Evolutionary conservation across 2,888 invertebrate genomes (phyloP).

Genomic region (Cantharis rufa): DNA sequence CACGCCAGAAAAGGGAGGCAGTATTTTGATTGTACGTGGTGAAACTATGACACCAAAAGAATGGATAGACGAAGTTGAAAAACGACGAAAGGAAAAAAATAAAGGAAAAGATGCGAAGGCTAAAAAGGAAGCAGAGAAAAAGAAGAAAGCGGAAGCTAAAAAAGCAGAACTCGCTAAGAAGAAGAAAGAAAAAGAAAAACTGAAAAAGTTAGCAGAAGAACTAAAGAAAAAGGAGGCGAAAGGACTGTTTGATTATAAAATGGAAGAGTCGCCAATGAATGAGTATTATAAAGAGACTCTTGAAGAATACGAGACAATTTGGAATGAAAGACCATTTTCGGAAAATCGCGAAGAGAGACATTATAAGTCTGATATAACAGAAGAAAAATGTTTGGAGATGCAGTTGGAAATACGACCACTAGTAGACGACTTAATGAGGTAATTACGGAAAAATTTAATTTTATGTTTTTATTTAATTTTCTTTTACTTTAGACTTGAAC

Average conservation of each 20-base stretch:
- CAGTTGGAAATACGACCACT: constrained; percentile 68
- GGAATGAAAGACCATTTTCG: constrained; percentile 57
- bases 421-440: constrained; percentile 71
- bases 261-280: constrained; percentile 49
- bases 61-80: constrained; percentile 56
- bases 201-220: constrained; percentile 35
- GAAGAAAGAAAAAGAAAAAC: constrained; percentile 51
- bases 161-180: constrained; percentile 46
- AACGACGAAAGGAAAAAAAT: constrained; percentile 42
- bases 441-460: too few species aligned
- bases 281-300: constrained; percentile 53
- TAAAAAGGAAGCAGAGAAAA: constrained; percentile 37
- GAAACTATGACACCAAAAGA: constrained; percentile 65
- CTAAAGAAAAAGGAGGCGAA: constrained; percentile 26
- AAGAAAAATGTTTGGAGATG: constrained; percentile 66
- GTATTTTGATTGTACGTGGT: constrained; percentile 61
- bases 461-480: too few species aligned
- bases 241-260: constrained; percentile 34
- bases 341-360: constrained; percentile 65
- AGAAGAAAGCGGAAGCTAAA: constrained; percentile 40
- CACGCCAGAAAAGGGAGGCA: constrained; percentile 72
- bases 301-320: constrained; percentile 57
- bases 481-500: constrained; percentile 33
- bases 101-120: constrained; percentile 34
- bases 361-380: constrained; percentile 68